These are phyloP conservation scores for Aselliscus stoliczkanus DNA, from an alignment of 2,797 vertebrate species.

Conservation along the genomic window DNA sequence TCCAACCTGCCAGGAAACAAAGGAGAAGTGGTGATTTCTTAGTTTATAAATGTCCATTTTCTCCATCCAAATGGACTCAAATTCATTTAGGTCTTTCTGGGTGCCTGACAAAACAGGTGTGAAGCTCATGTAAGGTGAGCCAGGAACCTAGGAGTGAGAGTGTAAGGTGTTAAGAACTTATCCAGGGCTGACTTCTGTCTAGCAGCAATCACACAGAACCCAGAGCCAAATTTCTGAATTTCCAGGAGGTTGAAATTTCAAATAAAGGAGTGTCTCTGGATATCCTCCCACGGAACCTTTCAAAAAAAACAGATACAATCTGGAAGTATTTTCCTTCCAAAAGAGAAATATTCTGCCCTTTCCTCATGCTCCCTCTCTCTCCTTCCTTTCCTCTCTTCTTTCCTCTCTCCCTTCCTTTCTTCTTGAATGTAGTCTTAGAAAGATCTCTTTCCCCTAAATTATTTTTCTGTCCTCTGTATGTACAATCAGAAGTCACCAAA, in stretches of 20 bases:
- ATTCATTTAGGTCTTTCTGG: neutral
- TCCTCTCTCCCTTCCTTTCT: neutral
- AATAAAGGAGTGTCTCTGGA: neutral
- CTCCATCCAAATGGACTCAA: neutral
- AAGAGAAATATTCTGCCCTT: neutral
- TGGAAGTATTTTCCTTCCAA: slow-evolving; percentile 46
- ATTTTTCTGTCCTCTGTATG: neutral
- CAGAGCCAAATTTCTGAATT: neutral
- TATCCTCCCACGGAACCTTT: neutral
- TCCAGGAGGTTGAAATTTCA: neutral
- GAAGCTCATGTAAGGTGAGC: neutral
- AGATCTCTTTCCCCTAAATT: neutral
- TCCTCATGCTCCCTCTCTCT: neutral
- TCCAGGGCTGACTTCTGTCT: neutral
- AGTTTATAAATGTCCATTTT: neutral
- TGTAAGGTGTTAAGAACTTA: accelerated
- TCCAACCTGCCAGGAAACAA: neutral
- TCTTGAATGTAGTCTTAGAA: neutral
- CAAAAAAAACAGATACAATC: neutral
- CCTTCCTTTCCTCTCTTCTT: neutral
- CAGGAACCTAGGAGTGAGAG: neutral
- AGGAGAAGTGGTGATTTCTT: neutral
- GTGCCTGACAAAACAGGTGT: neutral
- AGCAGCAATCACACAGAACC: neutral
- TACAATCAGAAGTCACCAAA: neutral